Base-by-base conservation (phyloP, 2,797 vertebrate species). In the Clamator glandarius region DNA sequence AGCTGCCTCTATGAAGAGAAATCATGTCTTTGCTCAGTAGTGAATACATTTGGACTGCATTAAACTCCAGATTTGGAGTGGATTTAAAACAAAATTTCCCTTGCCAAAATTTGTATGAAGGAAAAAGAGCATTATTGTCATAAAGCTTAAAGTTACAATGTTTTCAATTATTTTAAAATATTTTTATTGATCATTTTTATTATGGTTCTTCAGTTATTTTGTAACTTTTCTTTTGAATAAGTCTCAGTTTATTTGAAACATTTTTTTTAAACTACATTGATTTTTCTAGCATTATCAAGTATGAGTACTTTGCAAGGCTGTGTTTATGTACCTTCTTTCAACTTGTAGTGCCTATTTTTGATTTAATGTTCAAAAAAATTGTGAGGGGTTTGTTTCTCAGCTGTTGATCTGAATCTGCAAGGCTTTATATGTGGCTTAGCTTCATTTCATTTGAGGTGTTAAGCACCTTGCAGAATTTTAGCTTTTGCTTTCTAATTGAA, bases 131-230 rank as follows among this genome's bases (percentile, higher is more conserved):
- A 50, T 64, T 66, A 54, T 61, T 96, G 42, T 87, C 46, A 58
- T 81, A 95, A 91, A 96, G 76, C 36, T 90, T 90, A 93, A 88
- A 46, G 54, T 89, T 89, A 92, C 35, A 73, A 69, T 4, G 4
- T 96, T 97, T 97, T 94, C 84, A 92, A 80, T 89, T 95, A 93
- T 11, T 95, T 96, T 95, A 94, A 96, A 96, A 95, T 69, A 57
- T 93, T 94, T 92, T 82, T 33, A 89, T 85, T 92, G 63, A 61
- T 96, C 25, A 69, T 93, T 96, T 96, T 94, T 84, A 75, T 75
- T 89, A 61, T 28, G 8, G 24, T 88, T 88, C 68, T 89, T 95
- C 46, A 73, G 61, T 84, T 87, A 86, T 93, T 96, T 95, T 92
- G 41, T 84, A 94, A 64, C 36, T 95, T 83, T 89, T 87, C 86